Evolutionary conservation across 1,140 invertebrate species (phyloP), one percentile per base, ranked within the genome.

Genomic region (Neomicropteryx cornuta): DNA sequence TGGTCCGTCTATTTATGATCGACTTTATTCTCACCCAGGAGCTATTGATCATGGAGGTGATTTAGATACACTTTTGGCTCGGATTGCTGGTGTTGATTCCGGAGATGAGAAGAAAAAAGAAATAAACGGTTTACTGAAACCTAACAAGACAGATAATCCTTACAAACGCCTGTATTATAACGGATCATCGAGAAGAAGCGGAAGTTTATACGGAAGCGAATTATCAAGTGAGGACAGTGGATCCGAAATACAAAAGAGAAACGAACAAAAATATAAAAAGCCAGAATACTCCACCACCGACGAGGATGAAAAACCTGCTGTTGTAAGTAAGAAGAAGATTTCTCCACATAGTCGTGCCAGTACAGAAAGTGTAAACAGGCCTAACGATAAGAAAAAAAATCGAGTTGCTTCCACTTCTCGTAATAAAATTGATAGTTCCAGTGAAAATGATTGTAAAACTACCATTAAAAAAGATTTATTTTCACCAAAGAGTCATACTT

Each of bases 1-100:
- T 55, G 88, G 87, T 0, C 83, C 86, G 18, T 86, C 83, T 17
- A 82, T 92, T 30, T 93, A 93, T 52, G 89, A 93, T 58, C 73
- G 77, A 38, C 63, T 90, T 20, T 92, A 89, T 57, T 72, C 72
- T 32, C 79, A 85, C 59, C 53, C 72, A 10, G 70, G 71, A 49
- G 76, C 81, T 14, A 70, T 76, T 41, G 73, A 76, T 49, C 70
- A 81, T 43, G 75, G 73, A 27, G 72, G 71, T 42, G 76, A 83
- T 53, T 82, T 86, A 50, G 80, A 85, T 18, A 69, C 72, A 14
- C 66, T 87, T 17, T 56, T 85, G 5, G 71, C 76, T 4, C 69
- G 77, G 36, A 87, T 87, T 37, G 75, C 75, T 6, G 81, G 82
- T 3, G 50, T 72, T 10, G 73, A 75, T 37, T 70, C 68, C 16